These are phyloP conservation scores for Saccostrea echinata DNA, from an alignment of 1,140 invertebrate genomes.

Conservation along the genomic window DNA sequence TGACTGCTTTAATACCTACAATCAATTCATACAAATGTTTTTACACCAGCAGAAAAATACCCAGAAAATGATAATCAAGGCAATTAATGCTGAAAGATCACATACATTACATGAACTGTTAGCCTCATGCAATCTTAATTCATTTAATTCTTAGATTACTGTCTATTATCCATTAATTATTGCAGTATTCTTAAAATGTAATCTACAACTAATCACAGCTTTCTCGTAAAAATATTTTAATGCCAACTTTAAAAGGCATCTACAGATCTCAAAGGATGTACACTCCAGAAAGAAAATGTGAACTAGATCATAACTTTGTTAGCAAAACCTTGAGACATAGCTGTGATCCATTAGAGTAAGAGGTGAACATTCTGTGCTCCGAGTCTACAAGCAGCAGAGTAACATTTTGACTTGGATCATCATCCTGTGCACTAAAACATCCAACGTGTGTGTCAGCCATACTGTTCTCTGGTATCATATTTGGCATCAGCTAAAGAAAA, in stretches of 20 bases:
- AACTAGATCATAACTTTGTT: no score
- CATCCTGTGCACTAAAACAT: constrained; percentile 65
- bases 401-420: constrained; percentile 66
- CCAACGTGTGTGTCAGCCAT: constrained; percentile 64
- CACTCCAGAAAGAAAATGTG: background rate
- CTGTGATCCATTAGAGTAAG: constrained; percentile 52
- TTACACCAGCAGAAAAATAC: background rate
- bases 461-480: constrained; percentile 69
- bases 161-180: background rate
- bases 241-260: background rate
- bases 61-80: no score
- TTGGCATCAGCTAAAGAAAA: constrained; percentile 60
- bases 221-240: no score
- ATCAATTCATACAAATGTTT: background rate
- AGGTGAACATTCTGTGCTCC: constrained; percentile 56
- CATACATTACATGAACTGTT: no score
- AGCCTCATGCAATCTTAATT: background rate
- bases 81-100: no score
- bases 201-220: background rate
- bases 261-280: background rate
- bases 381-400: constrained; percentile 62
- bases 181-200: background rate
- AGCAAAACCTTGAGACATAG: constrained; percentile 61
- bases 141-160: background rate
- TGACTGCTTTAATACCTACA: constrained; percentile 59